Evolutionary conservation across 64 coral and sea anemone genomes (phyloP).

Genomic region (Pocillopora damicornis): DNA sequence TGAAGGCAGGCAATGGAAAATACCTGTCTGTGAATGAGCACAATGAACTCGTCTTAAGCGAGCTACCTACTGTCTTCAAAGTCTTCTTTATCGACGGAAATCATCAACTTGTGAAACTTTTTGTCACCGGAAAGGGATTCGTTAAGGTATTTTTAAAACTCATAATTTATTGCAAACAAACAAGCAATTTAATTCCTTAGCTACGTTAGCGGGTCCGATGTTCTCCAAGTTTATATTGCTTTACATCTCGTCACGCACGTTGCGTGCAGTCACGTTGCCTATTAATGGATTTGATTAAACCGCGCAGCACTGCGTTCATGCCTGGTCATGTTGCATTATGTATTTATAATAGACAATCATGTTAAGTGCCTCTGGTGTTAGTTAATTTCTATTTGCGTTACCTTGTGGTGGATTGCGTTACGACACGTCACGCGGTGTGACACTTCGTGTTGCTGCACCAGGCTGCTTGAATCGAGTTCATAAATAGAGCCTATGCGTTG

Average conservation of each 20-base stretch:
- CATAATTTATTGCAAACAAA: background rate
- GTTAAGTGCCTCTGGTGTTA: background rate
- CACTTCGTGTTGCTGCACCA: background rate
- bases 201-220: background rate
- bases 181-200: background rate
- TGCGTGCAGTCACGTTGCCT: too few relatives aligned
- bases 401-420: background rate
- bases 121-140: slow-evolving; percentile 20
- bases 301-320: too few relatives aligned
- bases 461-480: background rate
- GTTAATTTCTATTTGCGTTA: too few relatives aligned
- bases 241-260: background rate
- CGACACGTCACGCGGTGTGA: background rate
- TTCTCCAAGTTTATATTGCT: background rate
- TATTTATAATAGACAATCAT: too few relatives aligned
- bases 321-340: too few relatives aligned
- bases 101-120: slow-evolving; percentile 24
- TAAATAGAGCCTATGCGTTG: too few relatives aligned
- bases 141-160: slow-evolving; percentile 5
- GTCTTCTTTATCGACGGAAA: slow-evolving; percentile 10
- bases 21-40: slow-evolving; percentile 6
- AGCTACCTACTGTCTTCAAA: slow-evolving; percentile 6
- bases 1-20: slow-evolving; percentile 8
- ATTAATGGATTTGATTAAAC: too few relatives aligned
- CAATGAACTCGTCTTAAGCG: slow-evolving; percentile 14